Evolutionary conservation across 2,888 invertebrate genomes (phyloP), one percentile per base, ranked within the genome.

Genomic region (Calameuta pallipes): DNA sequence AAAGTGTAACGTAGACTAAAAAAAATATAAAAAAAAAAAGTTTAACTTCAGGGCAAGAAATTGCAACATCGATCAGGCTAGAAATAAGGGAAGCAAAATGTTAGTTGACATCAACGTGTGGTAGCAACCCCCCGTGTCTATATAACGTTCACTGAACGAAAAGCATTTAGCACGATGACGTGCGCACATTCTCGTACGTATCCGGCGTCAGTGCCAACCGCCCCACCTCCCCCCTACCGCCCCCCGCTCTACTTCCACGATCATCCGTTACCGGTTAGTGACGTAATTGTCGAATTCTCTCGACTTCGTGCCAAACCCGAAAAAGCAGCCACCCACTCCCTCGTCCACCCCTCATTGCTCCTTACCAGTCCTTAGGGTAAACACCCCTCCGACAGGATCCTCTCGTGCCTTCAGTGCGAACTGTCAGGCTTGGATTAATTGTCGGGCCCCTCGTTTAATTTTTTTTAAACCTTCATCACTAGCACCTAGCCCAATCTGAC

Each of bases 271-370:
- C 87, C 85, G 86, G 82, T 82, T 87, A 75, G 85, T 88, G 89
- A 90, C 90, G 90, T 91, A 91, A 90, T 90, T 91, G 89, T 86
- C 89, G 89, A 91, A 90, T 90, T 91, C 89, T 87, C 89, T 86
- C 89, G 89, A 91, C 90, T 90, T 91, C 89, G 87, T 78, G 77
- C 78, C 73, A 79, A 78, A 75, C 83, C 75, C 76, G 80, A 77
- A 75, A 78, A 70, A 34, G 73, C 75, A 69, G 77, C 77, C 75
- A 69, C 69, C 69, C n/a, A 37, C 69, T 35, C 69, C 73, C 78
- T 69, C 68, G 35, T 74, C 69, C 12, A 78, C 82, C 74, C 81
- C 80, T 41, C 81, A 41, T 13, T 37, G 82, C 75, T 75, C 80
- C 71, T 36, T 76, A 56, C 34, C 76, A 30, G 70, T 73, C 68